Evolutionary conservation across 1,140 invertebrate species (phyloP).

Genomic region (Diorhabda carinulata): DNA sequence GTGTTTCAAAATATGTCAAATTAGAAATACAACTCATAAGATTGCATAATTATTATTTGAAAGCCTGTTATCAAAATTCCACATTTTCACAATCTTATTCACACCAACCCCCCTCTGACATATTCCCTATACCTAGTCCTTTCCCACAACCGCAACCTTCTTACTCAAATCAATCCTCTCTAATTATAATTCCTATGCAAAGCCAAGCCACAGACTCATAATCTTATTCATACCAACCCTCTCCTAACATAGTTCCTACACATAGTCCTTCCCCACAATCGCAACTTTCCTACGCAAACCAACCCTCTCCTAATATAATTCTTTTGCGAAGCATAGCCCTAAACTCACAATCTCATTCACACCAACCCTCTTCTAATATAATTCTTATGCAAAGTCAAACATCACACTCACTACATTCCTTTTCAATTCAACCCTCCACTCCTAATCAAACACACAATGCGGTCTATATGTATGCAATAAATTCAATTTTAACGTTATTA

Average conservation of each 20-base stretch:
- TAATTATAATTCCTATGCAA: slow-evolving; percentile 7
- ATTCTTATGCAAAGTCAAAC: not conserved
- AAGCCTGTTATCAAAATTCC: not conserved
- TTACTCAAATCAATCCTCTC: not conserved
- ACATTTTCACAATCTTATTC: not conserved
- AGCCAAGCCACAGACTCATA: not conserved
- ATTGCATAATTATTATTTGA: no score
- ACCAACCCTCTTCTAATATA: slow-evolving; percentile 1
- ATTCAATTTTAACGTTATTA: no score
- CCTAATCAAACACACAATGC: no score
- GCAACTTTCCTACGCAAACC: slow-evolving; percentile 11
- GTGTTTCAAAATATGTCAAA: no score
- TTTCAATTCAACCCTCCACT: slow-evolving; percentile 4
- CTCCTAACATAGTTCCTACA: not conserved
- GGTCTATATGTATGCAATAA: no score
- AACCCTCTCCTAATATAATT: slow-evolving; percentile 11
- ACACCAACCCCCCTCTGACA: slow-evolving; percentile 4
- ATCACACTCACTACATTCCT: slow-evolving; percentile 13
- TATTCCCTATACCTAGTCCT: not conserved
- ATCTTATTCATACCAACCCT: not conserved
- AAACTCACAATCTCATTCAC: not conserved
- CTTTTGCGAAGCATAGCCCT: not conserved
- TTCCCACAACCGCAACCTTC: slow-evolving; percentile 3
- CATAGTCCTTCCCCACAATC: slow-evolving; percentile 10
- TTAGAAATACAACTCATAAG: no score